phyloP scores from a whole-genome alignment of 1,140 invertebrate genomes.

The Drosophila guanche region DNA sequence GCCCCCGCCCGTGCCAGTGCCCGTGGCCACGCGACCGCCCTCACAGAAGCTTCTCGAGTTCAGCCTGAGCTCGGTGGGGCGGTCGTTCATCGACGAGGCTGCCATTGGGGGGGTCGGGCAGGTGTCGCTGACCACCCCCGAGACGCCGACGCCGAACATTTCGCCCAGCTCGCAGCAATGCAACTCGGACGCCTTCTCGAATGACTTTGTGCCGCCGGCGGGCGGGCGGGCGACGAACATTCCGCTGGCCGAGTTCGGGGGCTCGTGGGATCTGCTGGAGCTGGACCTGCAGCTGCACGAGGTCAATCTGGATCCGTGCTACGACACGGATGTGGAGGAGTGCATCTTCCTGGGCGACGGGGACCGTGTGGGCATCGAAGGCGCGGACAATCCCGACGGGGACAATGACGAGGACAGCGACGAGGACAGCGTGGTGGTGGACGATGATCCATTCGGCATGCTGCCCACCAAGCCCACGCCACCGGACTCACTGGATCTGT shows the following conservation, averaged over 20 bases:
- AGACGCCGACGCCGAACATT: conserved; percentile 85
- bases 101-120: conserved; percentile 38
- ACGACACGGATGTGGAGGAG: conserved; percentile 85
- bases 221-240: conserved; percentile 35
- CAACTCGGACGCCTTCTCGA: conserved; percentile 81
- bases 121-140: conserved; percentile 84
- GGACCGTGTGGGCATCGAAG: conserved; percentile 21
- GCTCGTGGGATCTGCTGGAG: conserved; percentile 82
- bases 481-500: conserved; percentile 83
- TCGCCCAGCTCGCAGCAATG: conserved; percentile 84
- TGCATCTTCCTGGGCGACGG: conserved; percentile 85
- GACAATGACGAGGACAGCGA: conserved; percentile 79
- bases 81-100: conserved; percentile 80
- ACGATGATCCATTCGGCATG: conserved; percentile 81
- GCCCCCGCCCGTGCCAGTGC: background rate
- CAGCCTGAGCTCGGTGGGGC: conserved; percentile 79
- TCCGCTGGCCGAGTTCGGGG: conserved; percentile 77
- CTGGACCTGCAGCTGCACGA: conserved; percentile 81
- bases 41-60: conserved; percentile 73
- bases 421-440: conserved; percentile 64
- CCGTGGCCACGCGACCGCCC: conserved; percentile 6
- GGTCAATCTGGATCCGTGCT: conserved; percentile 82
- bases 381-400: conserved; percentile 34
- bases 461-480: conserved; percentile 80
- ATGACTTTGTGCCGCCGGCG: conserved; percentile 74